phyloP scores from a whole-genome alignment of 2,113 vertebrate species.

The Thamnaconus septentrionalis region DNA sequence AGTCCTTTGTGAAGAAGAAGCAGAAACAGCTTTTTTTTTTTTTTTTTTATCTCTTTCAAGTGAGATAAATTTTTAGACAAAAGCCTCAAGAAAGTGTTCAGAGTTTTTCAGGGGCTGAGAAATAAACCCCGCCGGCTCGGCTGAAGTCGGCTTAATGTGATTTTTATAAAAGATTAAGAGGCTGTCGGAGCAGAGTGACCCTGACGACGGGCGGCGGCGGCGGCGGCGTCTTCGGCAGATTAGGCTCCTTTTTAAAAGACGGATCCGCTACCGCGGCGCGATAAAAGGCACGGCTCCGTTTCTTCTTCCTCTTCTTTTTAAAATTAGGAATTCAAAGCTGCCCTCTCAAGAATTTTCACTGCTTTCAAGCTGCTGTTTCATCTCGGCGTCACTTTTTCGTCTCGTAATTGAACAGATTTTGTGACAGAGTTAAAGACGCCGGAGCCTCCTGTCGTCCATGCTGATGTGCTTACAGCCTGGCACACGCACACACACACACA shows the following conservation, averaged over 20 bases:
- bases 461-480: neutral
- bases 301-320: neutral
- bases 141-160: neutral
- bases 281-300: neutral
- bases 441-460: neutral
- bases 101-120: no score
- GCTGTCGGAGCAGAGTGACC: conserved; percentile 10
- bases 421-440: conserved; percentile 12
- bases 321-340: conserved; percentile 23
- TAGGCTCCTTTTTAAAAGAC: conserved; percentile 33
- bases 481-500: no score
- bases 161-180: conserved; percentile 16
- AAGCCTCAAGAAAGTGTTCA: no score
- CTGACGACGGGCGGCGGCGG: neutral
- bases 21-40: no score
- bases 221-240: conserved; percentile 20
- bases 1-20: no score
- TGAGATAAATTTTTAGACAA: no score
- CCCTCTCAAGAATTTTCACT: conserved; percentile 7
- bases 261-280: conserved; percentile 7
- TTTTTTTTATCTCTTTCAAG: no score
- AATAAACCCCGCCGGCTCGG: no score
- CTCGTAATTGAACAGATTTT: neutral
- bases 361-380: conserved; percentile 2
- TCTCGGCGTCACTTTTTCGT: neutral